Conservation (phyloP, 2,113 vertebrate species). For the Pseudorasbora parva region DNA sequence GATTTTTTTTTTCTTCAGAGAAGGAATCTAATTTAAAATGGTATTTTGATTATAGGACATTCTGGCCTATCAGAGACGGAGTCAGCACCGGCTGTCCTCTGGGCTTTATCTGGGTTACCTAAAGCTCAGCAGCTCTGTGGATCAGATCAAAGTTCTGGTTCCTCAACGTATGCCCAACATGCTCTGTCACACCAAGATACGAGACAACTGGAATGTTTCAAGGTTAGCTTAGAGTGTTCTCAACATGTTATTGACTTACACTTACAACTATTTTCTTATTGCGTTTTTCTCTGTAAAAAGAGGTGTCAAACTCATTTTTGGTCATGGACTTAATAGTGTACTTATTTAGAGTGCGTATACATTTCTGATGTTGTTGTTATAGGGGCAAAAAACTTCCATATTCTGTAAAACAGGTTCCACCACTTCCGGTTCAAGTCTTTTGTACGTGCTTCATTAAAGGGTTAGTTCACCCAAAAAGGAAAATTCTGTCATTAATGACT, state of each 20-base stretch:
- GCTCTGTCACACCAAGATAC: constrained; percentile 87
- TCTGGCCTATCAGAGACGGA: constrained; percentile 88
- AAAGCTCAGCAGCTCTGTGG: constrained; percentile 97
- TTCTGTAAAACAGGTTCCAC: too few species aligned
- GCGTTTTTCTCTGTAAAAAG: background rate
- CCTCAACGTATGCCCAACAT: constrained; percentile 89
- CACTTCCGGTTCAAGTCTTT: too few species aligned
- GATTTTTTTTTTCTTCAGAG: background rate
- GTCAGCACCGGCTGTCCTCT: constrained; percentile 84
- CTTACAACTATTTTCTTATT: background rate
- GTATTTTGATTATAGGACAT: constrained; percentile 80
- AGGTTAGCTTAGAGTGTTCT: constrained; percentile 35
- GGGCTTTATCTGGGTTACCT: constrained; percentile 94
- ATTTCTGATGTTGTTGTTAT: background rate
- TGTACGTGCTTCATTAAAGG: too few species aligned
- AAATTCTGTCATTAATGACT: too few species aligned
- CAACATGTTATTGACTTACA: background rate
- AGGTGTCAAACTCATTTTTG: background rate
- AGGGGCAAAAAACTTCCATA: too few species aligned
- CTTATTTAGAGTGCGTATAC: background rate
- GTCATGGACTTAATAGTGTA: background rate
- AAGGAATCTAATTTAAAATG: background rate
- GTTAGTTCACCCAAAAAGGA: too few species aligned
- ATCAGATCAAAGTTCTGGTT: constrained; percentile 96
- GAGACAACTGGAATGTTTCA: constrained; percentile 82